Evolutionary conservation across 2,797 vertebrate species (phyloP), one percentile per base, ranked within the genome.

Genomic region (Catamblyrhynchus diadema): DNA sequence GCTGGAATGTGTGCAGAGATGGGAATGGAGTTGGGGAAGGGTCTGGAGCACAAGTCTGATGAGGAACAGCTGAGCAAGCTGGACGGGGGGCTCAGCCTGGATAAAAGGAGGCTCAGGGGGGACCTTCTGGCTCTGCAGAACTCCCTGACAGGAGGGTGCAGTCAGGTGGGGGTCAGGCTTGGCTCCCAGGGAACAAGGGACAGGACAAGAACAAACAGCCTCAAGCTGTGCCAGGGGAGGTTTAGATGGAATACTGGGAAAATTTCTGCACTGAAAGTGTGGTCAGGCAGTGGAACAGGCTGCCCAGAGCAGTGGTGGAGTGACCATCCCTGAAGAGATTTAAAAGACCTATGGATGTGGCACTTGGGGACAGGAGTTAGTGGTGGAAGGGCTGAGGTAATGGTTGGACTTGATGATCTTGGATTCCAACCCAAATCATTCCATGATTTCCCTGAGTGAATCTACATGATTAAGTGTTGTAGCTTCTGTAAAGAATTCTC

Each of bases 101-200:
- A 53, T 12, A 16, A 66, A 20, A 53, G 4, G 33, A 67, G 25
- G 41, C 32, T 74, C 41, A 27, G 41, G 25, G 25, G 25, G 15
- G 2, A 27, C 25, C 45, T 27, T 60, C 4, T 60, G 14, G 18
- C 22, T 54, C 77, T 81, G 0, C 35, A 69, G 27, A 61, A 12
- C 5, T 54, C 47, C 51, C 35, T 48, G 35, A n/a, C 23, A 48
- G 42, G 16, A 75, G 20, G 5, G 19, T 6, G 2, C 47, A 61
- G 32, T 15, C 2, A 2, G 18, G 7, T 11, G 22, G 6, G 8
- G 20, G 2, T 30, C 0, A 0, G 48, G 28, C n/a, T 62, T 8
- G 6, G 32, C 16, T 75, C 28, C 35, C 48, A 25, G 20, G 50
- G 37, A 89, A 22, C 56, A 67, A n/a, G 16, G 19, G 35, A 48